These are phyloP conservation scores for Bergia puertoricense DNA, from an alignment of 92 coral and sea anemone genomes.

Conservation along the genomic window DNA sequence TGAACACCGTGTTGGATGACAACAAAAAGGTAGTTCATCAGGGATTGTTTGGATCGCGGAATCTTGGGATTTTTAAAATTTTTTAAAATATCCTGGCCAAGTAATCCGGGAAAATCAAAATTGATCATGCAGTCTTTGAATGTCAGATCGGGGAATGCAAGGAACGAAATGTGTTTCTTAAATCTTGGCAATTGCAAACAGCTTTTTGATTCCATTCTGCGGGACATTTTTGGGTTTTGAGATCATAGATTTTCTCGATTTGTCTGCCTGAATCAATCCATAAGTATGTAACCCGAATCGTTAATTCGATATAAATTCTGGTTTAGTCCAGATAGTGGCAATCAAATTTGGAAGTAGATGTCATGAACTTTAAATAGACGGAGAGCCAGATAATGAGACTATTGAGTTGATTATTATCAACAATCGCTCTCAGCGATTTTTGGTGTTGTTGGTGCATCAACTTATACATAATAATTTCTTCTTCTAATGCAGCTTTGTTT, in stretches of 20 bases:
- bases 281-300: too few relatives aligned
- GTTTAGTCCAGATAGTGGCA: neutral
- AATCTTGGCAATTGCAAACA: neutral
- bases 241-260: neutral
- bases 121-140: neutral
- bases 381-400: too few relatives aligned
- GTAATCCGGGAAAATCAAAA: neutral
- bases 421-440: too few relatives aligned
- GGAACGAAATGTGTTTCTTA: neutral
- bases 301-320: neutral
- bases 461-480: neutral
- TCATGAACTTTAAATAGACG: neutral
- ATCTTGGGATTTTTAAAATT: neutral
- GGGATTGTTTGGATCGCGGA: neutral
- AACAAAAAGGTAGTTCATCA: constrained; percentile 82
- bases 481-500: constrained; percentile 74
- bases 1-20: constrained; percentile 99
- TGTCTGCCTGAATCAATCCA: too few relatives aligned
- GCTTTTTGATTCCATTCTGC: neutral
- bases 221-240: neutral
- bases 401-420: neutral
- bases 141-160: neutral
- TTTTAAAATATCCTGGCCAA: neutral
- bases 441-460: neutral
- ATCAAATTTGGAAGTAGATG: neutral